A percentile compares a stretch with the other conserved stretches of the same genome.
Conservation (phyloP, 2,888 invertebrate genomes). For the Heliconius erato region DNA sequence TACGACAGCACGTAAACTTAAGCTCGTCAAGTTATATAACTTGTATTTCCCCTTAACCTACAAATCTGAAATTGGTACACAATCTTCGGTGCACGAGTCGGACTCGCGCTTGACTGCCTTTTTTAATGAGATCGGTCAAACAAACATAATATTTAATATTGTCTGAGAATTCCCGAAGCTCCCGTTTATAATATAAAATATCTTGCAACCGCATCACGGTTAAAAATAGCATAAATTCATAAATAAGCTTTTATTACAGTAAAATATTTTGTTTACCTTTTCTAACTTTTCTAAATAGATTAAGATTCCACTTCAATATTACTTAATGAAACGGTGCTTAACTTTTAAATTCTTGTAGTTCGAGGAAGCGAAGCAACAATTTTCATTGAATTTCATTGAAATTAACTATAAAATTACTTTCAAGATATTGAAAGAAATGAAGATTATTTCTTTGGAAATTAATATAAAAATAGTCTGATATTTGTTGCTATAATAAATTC, state of each 20-base stretch:
- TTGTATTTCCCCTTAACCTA: no score
- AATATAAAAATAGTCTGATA: background rate
- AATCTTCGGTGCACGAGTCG: no score
- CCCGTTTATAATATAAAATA: no score
- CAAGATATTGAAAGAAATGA: background rate
- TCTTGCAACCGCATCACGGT: no score
- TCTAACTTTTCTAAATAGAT: background rate
- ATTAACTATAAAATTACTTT: background rate
- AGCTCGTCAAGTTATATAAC: no score
- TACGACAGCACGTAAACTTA: no score
- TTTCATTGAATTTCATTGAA: background rate
- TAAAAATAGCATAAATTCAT: background rate
- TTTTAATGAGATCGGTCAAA: no score
- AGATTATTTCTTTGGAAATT: background rate
- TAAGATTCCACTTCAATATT: background rate
- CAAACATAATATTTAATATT: no score
- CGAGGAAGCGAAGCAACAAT: background rate
- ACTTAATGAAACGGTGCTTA: conserved; percentile 6
- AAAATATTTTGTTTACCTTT: background rate
- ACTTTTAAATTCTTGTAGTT: background rate
- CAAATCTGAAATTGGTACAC: no score
- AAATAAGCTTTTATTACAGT: background rate
- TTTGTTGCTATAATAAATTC: background rate
- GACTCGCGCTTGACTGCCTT: no score
- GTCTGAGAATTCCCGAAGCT: no score